Evolutionary conservation across 2,113 vertebrate genomes (phyloP), one percentile per base, ranked within the genome.

Genomic region (Bos javanicus): DNA sequence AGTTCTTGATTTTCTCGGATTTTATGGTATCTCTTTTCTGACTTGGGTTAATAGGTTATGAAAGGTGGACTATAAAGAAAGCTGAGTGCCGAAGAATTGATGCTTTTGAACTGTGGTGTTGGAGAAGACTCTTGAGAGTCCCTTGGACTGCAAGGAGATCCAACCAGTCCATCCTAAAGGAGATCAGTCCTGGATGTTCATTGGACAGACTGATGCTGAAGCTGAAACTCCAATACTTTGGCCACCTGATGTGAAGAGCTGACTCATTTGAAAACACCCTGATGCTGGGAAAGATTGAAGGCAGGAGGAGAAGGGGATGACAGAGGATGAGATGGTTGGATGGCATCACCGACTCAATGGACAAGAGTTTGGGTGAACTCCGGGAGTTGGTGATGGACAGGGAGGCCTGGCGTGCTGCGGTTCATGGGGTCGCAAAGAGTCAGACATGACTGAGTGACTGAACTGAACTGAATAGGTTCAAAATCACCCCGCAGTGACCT

Each of bases 371-470:
- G 17, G 0, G 2, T 71, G 11, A 36, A 11, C 64, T 36, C 64
- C 0, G 0, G 19, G n/a, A 71, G n/a, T 21, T 36, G 64, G 9
- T 71, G 5, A 71, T 71, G 19, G 64, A 71, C 64, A 36, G 17
- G 64, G n/a, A 71, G 10, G 19, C 67, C 67, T 39, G n/a, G 67
- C 1, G 0, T 71, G n/a, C 67, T 71, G 67, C 5, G 2, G 67
- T 71, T 4, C n/a, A 71, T 36, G n/a, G n/a, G n/a, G 5, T 23
- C 0, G 1, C 67, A 39, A 39, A 23, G 5, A 71, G n/a, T 71
- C 1, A 0, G n/a, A 71, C 67, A 3, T 1, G 19, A 39, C 67
- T 71, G 19, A 39, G 67, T 0, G 2, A 36, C n/a, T 23, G 67
- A 39, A 23, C n/a, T 71, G 67, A 71, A 23, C n/a, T 12, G 2